Conservation (phyloP, 2,797 vertebrate species). For the Sebastes vulpes region DNA sequence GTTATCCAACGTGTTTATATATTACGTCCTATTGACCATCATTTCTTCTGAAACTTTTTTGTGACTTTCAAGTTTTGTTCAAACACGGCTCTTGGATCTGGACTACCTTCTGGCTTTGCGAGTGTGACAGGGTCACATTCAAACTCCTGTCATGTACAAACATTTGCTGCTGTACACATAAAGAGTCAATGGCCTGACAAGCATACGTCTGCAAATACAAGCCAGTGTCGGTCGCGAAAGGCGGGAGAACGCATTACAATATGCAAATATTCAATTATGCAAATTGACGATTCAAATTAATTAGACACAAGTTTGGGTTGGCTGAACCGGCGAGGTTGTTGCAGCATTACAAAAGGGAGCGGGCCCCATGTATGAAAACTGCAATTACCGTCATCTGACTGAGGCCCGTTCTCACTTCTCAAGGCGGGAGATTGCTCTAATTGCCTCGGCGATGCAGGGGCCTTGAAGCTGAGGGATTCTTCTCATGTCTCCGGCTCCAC, state of each 20-base stretch:
- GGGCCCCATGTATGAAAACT: conserved; percentile 45
- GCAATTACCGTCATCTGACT: conserved; percentile 60
- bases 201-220: conserved; percentile 45
- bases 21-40: neutral
- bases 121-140: neutral
- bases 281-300: conserved; percentile 74
- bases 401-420: conserved; percentile 29
- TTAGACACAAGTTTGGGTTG: conserved; percentile 72
- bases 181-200: conserved; percentile 33
- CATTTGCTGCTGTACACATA: conserved; percentile 19
- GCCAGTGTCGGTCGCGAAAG: conserved; percentile 58
- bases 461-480: conserved; percentile 50
- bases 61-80: neutral
- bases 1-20: neutral
- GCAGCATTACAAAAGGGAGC: conserved; percentile 46
- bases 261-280: conserved; percentile 76
- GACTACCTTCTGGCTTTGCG: neutral
- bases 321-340: conserved; percentile 61
- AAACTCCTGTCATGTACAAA: conserved; percentile 4
- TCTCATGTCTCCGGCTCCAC: conserved; percentile 40
- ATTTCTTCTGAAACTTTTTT: neutral
- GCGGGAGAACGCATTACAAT: conserved; percentile 53
- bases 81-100: neutral
- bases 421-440: conserved; percentile 60
- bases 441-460: conserved; percentile 45